phyloP scores from a whole-genome alignment of 2,797 vertebrate species.

The Podarcis siculus region DNA sequence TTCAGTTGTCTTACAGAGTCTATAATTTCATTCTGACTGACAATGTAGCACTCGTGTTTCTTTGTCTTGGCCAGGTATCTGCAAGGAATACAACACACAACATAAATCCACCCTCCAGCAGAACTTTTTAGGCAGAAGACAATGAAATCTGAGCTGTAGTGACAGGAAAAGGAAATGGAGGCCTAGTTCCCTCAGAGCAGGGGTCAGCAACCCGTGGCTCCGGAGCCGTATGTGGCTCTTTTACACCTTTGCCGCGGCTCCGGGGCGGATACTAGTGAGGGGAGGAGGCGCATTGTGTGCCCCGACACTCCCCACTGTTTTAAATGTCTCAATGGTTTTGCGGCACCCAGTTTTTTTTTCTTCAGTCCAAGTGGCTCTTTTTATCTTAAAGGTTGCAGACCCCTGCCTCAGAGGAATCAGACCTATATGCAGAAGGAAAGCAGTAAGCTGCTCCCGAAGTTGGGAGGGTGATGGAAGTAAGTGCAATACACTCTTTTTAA shows the following conservation, averaged over 20 bases:
- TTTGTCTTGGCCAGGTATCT: neutral
- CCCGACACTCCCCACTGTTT: too few species aligned
- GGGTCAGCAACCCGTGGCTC: too few species aligned
- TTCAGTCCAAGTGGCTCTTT: too few species aligned
- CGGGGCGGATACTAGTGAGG: too few species aligned
- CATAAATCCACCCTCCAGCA: neutral
- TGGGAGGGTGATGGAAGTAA: neutral
- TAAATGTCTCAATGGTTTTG: too few species aligned
- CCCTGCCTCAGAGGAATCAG: neutral
- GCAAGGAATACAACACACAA: neutral
- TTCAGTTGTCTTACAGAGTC: neutral
- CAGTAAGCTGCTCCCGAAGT: neutral
- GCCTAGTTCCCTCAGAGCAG: neutral
- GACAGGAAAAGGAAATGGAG: neutral
- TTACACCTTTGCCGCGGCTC: too few species aligned
- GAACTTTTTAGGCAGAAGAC: neutral
- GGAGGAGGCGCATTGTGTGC: too few species aligned
- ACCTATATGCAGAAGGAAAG: too few species aligned
- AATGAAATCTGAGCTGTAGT: neutral
- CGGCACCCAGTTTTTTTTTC: too few species aligned
- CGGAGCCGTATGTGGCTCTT: too few species aligned
- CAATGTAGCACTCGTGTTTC: neutral
- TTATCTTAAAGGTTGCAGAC: too few species aligned
- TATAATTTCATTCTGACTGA: neutral
- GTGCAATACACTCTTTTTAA: neutral